A percentile compares a stretch with the other conserved stretches of the same genome.
These are phyloP conservation scores for Panthera uncia DNA, from an alignment of 2,113 vertebrate species.

Conservation along the genomic window DNA sequence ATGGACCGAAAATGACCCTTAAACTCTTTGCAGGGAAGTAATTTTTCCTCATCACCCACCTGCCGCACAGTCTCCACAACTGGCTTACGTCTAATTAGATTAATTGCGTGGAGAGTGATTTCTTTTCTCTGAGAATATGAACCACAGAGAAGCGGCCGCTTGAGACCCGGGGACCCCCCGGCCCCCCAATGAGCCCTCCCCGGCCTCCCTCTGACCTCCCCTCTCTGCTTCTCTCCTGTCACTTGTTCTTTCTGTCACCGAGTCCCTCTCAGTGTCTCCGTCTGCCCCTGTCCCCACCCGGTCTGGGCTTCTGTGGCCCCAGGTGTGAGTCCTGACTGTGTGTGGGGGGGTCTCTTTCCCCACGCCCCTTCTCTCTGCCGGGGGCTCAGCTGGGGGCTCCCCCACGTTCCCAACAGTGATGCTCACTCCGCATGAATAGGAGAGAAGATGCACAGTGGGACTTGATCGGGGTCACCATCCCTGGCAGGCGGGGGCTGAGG, in stretches of 20 bases:
- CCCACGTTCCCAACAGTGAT: fast-evolving
- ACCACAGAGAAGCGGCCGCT: conserved; percentile 59
- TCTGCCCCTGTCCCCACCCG: neutral
- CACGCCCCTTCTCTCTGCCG: fast-evolving
- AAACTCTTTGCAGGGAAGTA: conserved; percentile 7
- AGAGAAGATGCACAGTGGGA: neutral
- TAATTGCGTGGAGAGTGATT: conserved; percentile 83
- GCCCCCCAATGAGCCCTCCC: neutral
- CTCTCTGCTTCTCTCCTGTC: neutral
- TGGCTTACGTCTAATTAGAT: conserved; percentile 83
- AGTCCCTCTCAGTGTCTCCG: neutral
- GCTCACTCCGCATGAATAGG: fast-evolving
- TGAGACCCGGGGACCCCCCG: neutral
- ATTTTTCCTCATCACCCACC: conserved; percentile 43
- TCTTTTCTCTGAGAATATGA: conserved; percentile 77
- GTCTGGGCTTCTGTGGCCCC: neutral
- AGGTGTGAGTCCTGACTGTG: neutral
- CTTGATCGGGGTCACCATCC: neutral
- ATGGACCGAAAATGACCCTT: conserved; percentile 52
- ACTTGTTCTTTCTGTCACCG: neutral
- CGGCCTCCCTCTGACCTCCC: fast-evolving
- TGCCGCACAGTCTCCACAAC: conserved; percentile 35
- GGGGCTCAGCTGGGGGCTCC: too few species aligned
- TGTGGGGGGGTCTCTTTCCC: fast-evolving
- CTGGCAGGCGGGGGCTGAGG: too few species aligned